Conservation (phyloP, 2,888 invertebrate species). For the Boloria euphrosyne region DNA sequence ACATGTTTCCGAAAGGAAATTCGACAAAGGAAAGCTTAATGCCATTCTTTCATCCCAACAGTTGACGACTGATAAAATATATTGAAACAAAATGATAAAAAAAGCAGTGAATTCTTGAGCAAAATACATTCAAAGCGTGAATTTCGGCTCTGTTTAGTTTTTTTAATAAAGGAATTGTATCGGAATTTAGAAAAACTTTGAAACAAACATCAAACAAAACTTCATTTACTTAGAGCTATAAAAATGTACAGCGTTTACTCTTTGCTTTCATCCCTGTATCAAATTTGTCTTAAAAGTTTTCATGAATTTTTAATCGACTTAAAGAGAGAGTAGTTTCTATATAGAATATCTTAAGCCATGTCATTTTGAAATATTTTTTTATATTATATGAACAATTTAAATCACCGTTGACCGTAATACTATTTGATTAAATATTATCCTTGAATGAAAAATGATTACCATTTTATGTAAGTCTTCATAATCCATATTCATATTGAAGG, state of each 20-base stretch:
- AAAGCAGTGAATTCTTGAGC: slow-evolving; percentile 20
- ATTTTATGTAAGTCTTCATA: too few relatives aligned
- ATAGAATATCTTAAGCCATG: neutral
- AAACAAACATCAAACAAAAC: slow-evolving; percentile 1
- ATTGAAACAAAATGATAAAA: slow-evolving; percentile 33
- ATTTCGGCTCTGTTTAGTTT: slow-evolving; percentile 10
- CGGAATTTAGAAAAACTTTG: slow-evolving; percentile 9
- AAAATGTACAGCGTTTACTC: slow-evolving; percentile 2
- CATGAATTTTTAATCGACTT: neutral
- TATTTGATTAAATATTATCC: too few relatives aligned
- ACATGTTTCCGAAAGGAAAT: slow-evolving; percentile 37
- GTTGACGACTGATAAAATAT: slow-evolving; percentile 37
- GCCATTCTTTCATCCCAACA: slow-evolving; percentile 42
- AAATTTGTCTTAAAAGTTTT: neutral
- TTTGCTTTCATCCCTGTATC: neutral
- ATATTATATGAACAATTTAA: too few relatives aligned
- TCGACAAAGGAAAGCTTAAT: slow-evolving; percentile 42
- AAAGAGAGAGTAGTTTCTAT: neutral
- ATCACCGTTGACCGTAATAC: too few relatives aligned
- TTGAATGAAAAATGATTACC: too few relatives aligned
- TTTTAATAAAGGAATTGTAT: slow-evolving; percentile 16
- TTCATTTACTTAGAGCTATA: slow-evolving; percentile 1
- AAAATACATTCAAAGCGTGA: slow-evolving; percentile 11
- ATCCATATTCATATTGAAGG: too few relatives aligned
- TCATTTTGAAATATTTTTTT: too few relatives aligned